Evolutionary conservation across 35 echinoderm and acorn worm genomes (phyloP).

Genomic region (Heliocidaris erythrogramma): DNA sequence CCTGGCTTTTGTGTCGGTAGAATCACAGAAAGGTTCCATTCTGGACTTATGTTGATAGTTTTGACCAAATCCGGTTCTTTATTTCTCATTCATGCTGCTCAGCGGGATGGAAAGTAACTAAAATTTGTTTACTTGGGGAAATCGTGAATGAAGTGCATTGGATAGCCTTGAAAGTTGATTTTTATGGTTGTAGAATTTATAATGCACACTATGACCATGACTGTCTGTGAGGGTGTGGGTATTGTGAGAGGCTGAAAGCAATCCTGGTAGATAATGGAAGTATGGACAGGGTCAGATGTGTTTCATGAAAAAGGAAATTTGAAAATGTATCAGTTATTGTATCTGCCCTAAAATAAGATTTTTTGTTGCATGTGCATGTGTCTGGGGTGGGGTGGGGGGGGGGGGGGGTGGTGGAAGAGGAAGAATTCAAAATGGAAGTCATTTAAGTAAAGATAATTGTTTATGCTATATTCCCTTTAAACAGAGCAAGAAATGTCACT

Average conservation of each 20-base stretch:
- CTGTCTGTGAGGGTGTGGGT: background rate
- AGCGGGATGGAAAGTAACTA: background rate
- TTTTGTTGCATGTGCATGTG: background rate
- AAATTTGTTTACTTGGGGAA: background rate
- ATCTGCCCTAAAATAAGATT: background rate
- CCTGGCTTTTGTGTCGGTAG: background rate
- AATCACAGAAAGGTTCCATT: background rate
- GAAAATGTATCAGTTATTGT: background rate
- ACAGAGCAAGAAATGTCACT: too few relatives aligned
- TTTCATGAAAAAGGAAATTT: background rate
- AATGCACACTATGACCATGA: background rate
- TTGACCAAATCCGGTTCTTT: slow-evolving; percentile 4
- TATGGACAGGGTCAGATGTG: background rate
- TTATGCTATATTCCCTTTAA: too few relatives aligned
- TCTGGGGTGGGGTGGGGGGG: too few relatives aligned
- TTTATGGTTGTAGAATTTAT: background rate
- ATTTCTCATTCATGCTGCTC: background rate
- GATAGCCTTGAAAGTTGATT: background rate
- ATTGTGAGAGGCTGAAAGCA: background rate
- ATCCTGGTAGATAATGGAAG: background rate
- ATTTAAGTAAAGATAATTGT: too few relatives aligned
- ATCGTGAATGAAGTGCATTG: too few relatives aligned
- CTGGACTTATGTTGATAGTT: background rate
- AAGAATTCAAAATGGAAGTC: too few relatives aligned
- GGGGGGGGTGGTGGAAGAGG: too few relatives aligned